Conservation (phyloP, 2,797 vertebrate species). For the Argya squamiceps region DNA sequence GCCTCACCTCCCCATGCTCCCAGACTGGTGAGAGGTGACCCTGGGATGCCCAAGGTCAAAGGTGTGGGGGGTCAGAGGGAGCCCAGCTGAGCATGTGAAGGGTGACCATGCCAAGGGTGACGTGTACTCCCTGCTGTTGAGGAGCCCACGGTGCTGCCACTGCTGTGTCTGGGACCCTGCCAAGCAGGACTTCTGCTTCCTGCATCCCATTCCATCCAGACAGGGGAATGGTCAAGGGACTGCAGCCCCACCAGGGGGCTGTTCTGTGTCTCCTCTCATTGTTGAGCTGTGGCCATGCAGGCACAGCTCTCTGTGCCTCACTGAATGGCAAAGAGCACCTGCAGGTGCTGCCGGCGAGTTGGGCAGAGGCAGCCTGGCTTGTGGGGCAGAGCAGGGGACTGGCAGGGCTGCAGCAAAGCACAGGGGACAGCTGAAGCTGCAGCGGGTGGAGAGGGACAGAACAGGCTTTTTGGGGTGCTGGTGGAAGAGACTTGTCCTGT, state of each 20-base stretch:
- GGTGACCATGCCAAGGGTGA: neutral
- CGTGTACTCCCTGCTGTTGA: neutral
- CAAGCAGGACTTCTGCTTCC: neutral
- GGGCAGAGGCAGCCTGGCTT: neutral
- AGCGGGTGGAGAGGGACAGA: neutral
- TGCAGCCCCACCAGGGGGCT: neutral
- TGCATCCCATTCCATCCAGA: neutral
- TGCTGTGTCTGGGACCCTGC: neutral
- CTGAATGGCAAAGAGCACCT: neutral
- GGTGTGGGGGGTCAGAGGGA: neutral
- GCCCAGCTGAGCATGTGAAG: fast-evolving
- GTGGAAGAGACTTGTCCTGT: neutral
- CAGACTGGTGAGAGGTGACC: fast-evolving
- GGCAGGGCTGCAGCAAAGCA: neutral
- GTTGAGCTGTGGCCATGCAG: fast-evolving
- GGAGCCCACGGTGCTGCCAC: fast-evolving
- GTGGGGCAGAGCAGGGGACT: neutral
- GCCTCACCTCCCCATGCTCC: neutral
- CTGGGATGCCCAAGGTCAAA: neutral
- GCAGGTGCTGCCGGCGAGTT: fast-evolving
- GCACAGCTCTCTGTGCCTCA: fast-evolving
- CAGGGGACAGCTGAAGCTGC: fast-evolving
- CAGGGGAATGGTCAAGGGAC: fast-evolving
- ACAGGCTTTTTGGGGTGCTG: neutral
- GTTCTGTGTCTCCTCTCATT: fast-evolving